Evolutionary conservation across 2,113 vertebrate genomes (phyloP), one percentile per base, ranked within the genome.

Genomic region (Macquaria australasica): DNA sequence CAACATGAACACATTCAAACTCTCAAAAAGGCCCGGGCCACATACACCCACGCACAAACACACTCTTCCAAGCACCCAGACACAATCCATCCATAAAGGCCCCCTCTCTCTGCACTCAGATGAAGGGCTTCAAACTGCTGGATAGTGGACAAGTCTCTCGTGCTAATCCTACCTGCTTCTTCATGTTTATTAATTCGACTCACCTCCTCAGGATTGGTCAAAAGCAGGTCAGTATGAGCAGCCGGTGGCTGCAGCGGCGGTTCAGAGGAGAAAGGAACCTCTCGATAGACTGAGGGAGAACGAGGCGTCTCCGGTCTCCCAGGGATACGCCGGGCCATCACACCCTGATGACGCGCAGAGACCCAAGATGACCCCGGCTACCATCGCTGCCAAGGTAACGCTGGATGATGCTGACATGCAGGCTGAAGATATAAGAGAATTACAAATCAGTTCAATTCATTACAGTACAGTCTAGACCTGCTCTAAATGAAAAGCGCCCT

Each of bases 241-340:
- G 83, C 95, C 97, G 0, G 85, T 88, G 8, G 96, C 95, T 25
- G 95, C 92, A 53, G 95, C 96, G 0, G 82, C 92, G 2, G 94
- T 98, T 56, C 98, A 97, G 91, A 96, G 98, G 77, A 97, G 98
- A 68, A 98, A 97, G 95, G 98, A 99, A 80, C 96, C 97, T 0
- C 92, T 96, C 15, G 98, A 98, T 79, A 96, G 97, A 73, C 95
- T 97, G 75, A 95, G 97, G 84, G 98, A 98, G 69, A 87, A 89
- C 0, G 98, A 99, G 90, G 91, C 90, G 6, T 96, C 96, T 3
- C 93, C 93, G 0, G 28, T 95, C 1, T 67, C 95, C 0, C 73
- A 84, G 0, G 93, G 91, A 0, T 94, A 97, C 53, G 83, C 94
- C 0, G 95, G 92, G 41, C 60, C 96, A 0, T 81, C 90, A 1